phyloP scores from a whole-genome alignment of 1,140 invertebrate species.

The Sarcophaga bullata region DNA sequence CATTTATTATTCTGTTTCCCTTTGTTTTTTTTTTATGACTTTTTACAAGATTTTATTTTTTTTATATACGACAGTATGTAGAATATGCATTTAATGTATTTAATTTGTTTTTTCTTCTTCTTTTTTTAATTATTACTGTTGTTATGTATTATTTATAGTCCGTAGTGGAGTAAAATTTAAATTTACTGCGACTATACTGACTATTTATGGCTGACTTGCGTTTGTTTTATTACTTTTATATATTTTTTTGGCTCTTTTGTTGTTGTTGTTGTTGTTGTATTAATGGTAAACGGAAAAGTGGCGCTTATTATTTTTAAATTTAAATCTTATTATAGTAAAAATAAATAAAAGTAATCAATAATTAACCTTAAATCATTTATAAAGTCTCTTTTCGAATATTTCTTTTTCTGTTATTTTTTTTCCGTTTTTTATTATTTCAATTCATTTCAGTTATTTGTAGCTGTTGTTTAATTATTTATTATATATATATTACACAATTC shows the following conservation, averaged over 20 bases:
- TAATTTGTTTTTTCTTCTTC: no score
- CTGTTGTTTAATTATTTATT: no score
- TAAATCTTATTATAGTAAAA: slow-evolving; percentile 18
- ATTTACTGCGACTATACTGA: neutral
- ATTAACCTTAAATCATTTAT: slow-evolving; percentile 2
- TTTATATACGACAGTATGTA: neutral
- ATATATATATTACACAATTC: slow-evolving; percentile 9
- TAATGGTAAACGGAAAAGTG: slow-evolving; percentile 19
- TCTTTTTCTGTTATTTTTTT: neutral
- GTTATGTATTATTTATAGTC: neutral
- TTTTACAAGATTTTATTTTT: slow-evolving; percentile 9
- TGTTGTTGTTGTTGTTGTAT: neutral
- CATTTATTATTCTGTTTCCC: neutral
- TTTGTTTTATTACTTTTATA: no score
- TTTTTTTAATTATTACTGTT: no score
- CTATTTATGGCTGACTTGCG: neutral
- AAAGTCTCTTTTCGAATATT: neutral
- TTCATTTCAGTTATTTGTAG: slow-evolving; percentile 4
- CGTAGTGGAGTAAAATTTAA: neutral
- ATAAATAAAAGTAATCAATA: neutral
- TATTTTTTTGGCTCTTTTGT: neutral
- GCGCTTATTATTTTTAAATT: slow-evolving; percentile 20
- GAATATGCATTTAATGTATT: no score
- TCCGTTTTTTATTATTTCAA: neutral
- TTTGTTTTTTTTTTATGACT: neutral